A percentile compares a stretch with the other conserved stretches of the same genome.
These are phyloP conservation scores for Bucco capensis DNA, from an alignment of 2,113 vertebrate genomes.

Conservation along the genomic window DNA sequence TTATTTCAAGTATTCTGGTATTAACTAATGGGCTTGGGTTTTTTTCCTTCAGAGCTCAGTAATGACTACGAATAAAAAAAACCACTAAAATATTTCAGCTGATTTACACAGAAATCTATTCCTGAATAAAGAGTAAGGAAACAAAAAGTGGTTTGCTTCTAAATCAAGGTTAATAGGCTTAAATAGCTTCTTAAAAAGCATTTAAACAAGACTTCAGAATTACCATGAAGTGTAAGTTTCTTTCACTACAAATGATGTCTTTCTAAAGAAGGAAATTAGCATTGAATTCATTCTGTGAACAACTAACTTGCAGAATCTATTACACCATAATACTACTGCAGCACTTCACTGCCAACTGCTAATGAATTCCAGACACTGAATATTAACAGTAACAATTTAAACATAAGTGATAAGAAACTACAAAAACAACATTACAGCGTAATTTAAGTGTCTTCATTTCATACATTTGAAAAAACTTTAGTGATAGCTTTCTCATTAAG, in stretches of 20 bases:
- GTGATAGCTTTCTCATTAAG: neutral
- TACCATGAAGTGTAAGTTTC: neutral
- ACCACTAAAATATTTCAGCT: neutral
- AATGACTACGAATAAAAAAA: neutral
- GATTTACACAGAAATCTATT: neutral
- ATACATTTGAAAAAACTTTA: neutral
- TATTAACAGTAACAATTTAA: slow-evolving; percentile 7
- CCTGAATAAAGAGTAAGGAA: neutral
- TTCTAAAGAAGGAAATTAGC: neutral
- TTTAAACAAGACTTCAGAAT: neutral
- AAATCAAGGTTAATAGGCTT: neutral
- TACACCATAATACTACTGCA: neutral
- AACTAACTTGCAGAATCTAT: neutral
- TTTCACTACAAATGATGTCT: neutral
- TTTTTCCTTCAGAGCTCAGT: neutral
- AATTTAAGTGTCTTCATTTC: neutral
- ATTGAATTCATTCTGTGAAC: neutral
- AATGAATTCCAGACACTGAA: neutral
- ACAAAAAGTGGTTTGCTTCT: neutral
- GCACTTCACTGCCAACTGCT: neutral
- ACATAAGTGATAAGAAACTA: neutral
- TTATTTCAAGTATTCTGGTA: neutral
- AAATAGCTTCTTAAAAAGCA: neutral
- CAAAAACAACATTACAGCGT: neutral
- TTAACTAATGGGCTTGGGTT: neutral